A percentile compares a stretch with the other conserved stretches of the same genome.
Conservation (phyloP, 1,140 invertebrate genomes). For the Tetranychus urticae region DNA sequence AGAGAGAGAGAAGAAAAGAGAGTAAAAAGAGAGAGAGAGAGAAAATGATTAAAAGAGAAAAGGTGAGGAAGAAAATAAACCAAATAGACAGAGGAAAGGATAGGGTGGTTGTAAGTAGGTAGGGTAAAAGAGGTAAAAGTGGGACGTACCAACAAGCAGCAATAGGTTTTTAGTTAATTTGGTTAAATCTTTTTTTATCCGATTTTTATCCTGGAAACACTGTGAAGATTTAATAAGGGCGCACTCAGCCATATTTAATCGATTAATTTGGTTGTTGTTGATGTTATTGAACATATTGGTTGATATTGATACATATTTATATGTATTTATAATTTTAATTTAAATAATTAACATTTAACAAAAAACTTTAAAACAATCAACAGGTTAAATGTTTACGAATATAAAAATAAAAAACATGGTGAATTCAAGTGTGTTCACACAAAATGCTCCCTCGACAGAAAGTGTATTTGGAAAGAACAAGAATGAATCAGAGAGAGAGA, state of each 20-base stretch:
- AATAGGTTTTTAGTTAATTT: not conserved
- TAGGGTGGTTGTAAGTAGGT: not conserved
- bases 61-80: not conserved
- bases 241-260: not conserved
- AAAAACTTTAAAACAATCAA: too few relatives aligned
- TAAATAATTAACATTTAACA: too few relatives aligned
- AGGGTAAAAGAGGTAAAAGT: not conserved
- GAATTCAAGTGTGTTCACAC: too few relatives aligned
- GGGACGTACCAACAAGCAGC: not conserved
- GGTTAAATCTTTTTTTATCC: not conserved
- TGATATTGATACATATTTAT: too few relatives aligned
- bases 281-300: too few relatives aligned
- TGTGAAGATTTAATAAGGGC: not conserved
- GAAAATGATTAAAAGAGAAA: not conserved
- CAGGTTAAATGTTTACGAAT: too few relatives aligned
- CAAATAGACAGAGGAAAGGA: not conserved
- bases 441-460: too few relatives aligned
- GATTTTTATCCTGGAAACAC: not conserved
- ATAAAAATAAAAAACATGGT: too few relatives aligned
- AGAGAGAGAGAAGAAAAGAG: not conserved
- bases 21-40: not conserved
- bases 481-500: too few relatives aligned
- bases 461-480: too few relatives aligned
- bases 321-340: too few relatives aligned
- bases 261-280: too few relatives aligned